Evolutionary conservation across 2,888 invertebrate genomes (phyloP).

Genomic region (Argyra leucocephala): DNA sequence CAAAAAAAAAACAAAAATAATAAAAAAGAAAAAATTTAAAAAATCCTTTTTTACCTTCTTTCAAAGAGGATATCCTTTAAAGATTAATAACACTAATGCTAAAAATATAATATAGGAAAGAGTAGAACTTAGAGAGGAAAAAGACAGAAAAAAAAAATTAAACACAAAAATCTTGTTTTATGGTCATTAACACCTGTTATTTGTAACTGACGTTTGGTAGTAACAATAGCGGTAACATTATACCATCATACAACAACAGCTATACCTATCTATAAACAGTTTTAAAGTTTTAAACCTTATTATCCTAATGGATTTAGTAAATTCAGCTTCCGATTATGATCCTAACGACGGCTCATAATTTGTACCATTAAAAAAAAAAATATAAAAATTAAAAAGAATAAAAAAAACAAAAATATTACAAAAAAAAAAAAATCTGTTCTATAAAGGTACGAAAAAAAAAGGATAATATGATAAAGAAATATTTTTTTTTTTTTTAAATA

Average conservation of each 20-base stretch:
- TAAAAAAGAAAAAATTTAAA: too few relatives aligned
- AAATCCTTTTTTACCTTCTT: neutral
- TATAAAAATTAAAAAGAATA: too few relatives aligned
- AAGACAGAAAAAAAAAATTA: neutral
- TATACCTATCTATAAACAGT: neutral
- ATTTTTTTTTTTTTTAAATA: neutral
- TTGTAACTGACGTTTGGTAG: neutral
- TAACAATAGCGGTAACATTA: neutral
- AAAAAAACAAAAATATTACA: too few relatives aligned
- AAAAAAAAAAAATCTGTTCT: too few relatives aligned
- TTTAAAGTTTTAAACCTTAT: neutral
- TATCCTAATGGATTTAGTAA: slow-evolving; percentile 3
- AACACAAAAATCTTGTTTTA: neutral
- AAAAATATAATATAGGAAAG: neutral
- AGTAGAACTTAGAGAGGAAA: neutral
- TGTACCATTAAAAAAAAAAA: neutral
- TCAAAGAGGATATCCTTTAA: neutral
- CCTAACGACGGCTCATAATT: neutral
- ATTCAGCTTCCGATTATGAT: slow-evolving; percentile 1
- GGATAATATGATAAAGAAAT: too few relatives aligned
- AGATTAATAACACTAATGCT: slow-evolving; percentile 3
- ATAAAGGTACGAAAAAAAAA: too few relatives aligned
- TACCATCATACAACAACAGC: neutral
- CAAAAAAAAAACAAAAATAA: too few relatives aligned
- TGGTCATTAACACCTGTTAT: slow-evolving; percentile 3